Base-by-base conservation (phyloP, 2,888 invertebrate species). In the Heliconius charithonia region DNA sequence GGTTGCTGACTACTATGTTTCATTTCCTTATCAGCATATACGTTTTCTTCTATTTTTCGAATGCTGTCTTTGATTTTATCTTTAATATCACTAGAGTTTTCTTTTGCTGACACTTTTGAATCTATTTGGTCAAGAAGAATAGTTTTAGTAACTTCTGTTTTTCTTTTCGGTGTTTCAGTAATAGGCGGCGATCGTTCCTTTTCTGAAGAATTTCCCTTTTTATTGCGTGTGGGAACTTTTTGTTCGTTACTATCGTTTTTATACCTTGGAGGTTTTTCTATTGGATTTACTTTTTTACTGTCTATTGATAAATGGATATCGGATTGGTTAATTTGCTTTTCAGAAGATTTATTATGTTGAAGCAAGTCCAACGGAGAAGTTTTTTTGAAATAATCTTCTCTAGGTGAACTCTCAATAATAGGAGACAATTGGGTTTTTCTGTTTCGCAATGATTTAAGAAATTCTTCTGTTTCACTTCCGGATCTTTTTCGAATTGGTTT, bases 371-470 rank as follows among this genome's bases (percentile, higher is more conserved):
- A 86, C 0, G 94, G 94, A 9, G 94, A 87, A 37, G 91, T 93
- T 81, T 92, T 93, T 81, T 93, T 95, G 83, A 97, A 97, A 85
- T 96, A 97, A 86, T 97, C 97, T 84, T 97, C 97, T 82, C 96
- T 95, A 25, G 96, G 97, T 19, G 97, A 96, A 81, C 96, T 96
- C 91, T 97, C 97, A 82, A 97, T 97, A 75, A 98, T 97, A 0
- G 97, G 97, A 13, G 97, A 97, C 29, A 98, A 88, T 86, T 97
- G 97, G 79, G 96, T 95, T 86, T 97, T 97, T 83, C 96, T 96
- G 78, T 96, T 95, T 83, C 93, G 91, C 32, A 93, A 89, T 3
- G 95, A 95, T 83, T 95, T 95, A 16, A 95, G 88, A 82, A 95
- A 95, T 83, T 96, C 96, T 85, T 96, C 96, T 83, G 95, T 95